Conservation (phyloP, 2,113 vertebrate genomes). For the Laticauda laticaudata region DNA sequence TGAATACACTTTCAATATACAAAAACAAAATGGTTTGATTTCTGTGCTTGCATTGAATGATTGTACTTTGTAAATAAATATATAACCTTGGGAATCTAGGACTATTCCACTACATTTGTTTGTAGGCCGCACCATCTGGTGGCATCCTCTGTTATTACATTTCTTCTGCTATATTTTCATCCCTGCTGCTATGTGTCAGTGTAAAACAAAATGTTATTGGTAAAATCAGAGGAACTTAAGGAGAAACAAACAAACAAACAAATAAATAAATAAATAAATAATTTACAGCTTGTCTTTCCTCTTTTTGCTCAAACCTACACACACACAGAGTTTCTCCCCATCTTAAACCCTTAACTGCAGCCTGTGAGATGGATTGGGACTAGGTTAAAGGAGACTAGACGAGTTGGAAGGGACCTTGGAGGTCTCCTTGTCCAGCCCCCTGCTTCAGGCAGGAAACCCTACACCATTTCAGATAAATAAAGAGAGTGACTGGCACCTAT, state of each 20-base stretch:
- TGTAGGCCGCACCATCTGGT: conserved; percentile 48
- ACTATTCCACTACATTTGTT: accelerated
- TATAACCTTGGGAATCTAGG: neutral
- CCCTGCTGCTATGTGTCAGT: accelerated
- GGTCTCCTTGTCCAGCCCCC: too few species aligned
- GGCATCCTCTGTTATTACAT: neutral
- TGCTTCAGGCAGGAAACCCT: too few species aligned
- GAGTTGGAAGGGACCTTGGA: too few species aligned
- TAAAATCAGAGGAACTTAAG: neutral
- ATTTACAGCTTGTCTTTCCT: neutral
- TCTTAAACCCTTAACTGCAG: neutral
- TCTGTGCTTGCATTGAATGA: neutral
- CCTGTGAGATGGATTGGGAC: neutral
- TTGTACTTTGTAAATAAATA: neutral
- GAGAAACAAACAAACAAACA: too few species aligned
- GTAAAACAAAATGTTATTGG: neutral
- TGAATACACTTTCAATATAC: neutral
- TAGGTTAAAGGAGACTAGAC: neutral
- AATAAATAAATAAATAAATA: neutral
- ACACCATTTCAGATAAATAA: neutral
- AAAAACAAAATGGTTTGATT: neutral
- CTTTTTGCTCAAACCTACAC: neutral
- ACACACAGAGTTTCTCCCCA: neutral
- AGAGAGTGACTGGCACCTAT: neutral
- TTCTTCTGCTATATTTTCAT: neutral